A percentile compares a stretch with the other conserved stretches of the same genome.
Evolutionary conservation across 2,797 vertebrate genomes (phyloP).

Genomic region (Pseudochirops corinnae): DNA sequence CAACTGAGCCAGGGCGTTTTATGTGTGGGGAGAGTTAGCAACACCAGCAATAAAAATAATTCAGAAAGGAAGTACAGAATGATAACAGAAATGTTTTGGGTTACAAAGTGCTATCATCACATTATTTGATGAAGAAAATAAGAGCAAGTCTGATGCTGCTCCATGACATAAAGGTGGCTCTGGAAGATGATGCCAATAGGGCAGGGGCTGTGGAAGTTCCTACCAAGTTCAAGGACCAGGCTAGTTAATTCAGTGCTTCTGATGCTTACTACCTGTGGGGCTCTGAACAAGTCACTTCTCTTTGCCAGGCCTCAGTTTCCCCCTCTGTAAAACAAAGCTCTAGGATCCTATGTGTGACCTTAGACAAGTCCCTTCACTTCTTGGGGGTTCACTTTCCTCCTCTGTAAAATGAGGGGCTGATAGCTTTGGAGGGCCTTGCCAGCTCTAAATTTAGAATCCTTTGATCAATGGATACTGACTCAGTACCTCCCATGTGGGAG

Average conservation of each 20-base stretch:
- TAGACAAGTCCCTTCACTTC: neutral
- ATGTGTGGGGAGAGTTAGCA: neutral
- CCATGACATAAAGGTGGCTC: neutral
- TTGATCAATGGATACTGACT: neutral
- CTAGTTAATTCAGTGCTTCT: neutral
- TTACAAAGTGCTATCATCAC: neutral
- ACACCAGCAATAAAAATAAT: neutral
- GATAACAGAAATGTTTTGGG: neutral
- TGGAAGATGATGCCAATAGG: neutral
- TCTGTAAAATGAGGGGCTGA: neutral
- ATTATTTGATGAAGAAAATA: neutral
- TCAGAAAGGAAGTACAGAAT: neutral
- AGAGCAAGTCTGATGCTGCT: neutral
- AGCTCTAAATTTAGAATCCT: neutral
- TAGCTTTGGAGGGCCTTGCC: neutral
- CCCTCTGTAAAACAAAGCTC: neutral
- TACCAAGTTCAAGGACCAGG: neutral
- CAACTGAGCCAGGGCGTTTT: neutral
- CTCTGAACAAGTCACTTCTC: neutral
- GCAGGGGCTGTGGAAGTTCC: neutral
- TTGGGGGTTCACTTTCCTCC: neutral
- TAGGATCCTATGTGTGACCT: neutral
- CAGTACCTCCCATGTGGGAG: neutral
- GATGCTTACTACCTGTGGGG: neutral
- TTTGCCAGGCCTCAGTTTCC: neutral